Evolutionary conservation across 2,797 vertebrate species (phyloP).

Genomic region (Micropoecilia bifurca): DNA sequence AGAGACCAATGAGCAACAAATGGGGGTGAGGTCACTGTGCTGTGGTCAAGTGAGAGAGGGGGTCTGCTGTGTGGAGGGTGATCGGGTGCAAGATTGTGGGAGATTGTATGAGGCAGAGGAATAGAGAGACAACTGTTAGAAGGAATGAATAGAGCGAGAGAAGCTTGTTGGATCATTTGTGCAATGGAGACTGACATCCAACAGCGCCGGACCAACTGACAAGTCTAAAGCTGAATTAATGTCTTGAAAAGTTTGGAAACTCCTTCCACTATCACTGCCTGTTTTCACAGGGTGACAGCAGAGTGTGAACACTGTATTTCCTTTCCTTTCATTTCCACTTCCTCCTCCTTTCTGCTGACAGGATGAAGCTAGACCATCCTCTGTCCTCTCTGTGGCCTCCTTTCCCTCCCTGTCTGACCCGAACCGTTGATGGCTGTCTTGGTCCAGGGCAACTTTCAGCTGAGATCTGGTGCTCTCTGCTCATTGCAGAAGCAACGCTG

Average conservation of each 20-base stretch:
- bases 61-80: conserved; percentile 24
- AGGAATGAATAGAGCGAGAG: conserved; percentile 38
- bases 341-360: conserved; percentile 42
- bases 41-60: conserved; percentile 37
- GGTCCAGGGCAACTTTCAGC: conserved; percentile 63
- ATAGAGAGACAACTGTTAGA: conserved; percentile 61
- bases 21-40: conserved; percentile 62
- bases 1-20: conserved; percentile 63
- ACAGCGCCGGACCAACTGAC: conserved; percentile 43
- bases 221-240: conserved; percentile 44
- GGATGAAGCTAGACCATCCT: conserved; percentile 62
- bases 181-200: conserved; percentile 40
- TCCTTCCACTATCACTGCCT: conserved; percentile 29
- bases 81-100: conserved; percentile 38
- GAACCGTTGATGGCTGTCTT: conserved; percentile 47
- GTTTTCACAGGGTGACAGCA: conserved; percentile 18
- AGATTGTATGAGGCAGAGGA: conserved; percentile 16
- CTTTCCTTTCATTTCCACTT: conserved; percentile 37
- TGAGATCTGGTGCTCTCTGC: conserved; percentile 43
- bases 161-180: conserved; percentile 59
- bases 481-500: conserved; percentile 36
- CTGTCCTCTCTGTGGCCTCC: conserved; percentile 53
- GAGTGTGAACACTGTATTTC: conserved; percentile 26
- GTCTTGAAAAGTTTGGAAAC: conserved; percentile 21
- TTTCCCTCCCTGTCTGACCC: conserved; percentile 45